A percentile compares a stretch with the other conserved stretches of the same genome.
These are phyloP conservation scores for Parotocinclus haroldoi DNA, from an alignment of 2,797 vertebrate genomes.

Conservation along the genomic window DNA sequence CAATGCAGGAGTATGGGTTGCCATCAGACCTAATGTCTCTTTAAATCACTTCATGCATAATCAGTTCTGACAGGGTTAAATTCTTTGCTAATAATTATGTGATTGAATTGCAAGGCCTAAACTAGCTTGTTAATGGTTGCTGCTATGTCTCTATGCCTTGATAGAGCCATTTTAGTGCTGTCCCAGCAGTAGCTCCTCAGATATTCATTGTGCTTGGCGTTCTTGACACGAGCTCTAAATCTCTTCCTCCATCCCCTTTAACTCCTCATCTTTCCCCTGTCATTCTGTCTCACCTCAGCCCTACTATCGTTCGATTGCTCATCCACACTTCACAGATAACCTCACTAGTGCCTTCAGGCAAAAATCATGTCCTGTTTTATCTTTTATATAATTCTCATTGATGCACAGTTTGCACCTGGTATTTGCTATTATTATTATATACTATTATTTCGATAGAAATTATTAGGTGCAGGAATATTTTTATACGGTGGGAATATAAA, in stretches of 20 bases:
- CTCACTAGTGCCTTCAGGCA: conserved; percentile 35
- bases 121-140: conserved; percentile 39
- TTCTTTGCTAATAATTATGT: conserved; percentile 44
- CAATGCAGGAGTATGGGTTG: conserved; percentile 29
- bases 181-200: conserved; percentile 28
- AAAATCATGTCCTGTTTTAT: conserved; percentile 37
- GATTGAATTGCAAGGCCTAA: conserved; percentile 49
- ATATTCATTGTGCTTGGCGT: conserved; percentile 52
- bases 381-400: conserved; percentile 31
- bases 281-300: conserved; percentile 42
- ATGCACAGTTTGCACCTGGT: conserved; percentile 20
- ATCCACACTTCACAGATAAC: conserved; percentile 27
- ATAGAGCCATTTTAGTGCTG: conserved; percentile 33
- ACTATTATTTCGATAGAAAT: no score
- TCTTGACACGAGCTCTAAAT: conserved; percentile 47
- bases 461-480: no score
- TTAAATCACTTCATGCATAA: conserved; percentile 41
- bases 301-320: conserved; percentile 39
- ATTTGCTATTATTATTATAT: no score
- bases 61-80: conserved; percentile 43
- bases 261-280: conserved; percentile 49
- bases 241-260: conserved; percentile 41
- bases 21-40: conserved; percentile 11
- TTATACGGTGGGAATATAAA: no score
- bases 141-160: conserved; percentile 8